phyloP scores from a whole-genome alignment of 1,140 invertebrate species.

The Propsilocerus akamusi region DNA sequence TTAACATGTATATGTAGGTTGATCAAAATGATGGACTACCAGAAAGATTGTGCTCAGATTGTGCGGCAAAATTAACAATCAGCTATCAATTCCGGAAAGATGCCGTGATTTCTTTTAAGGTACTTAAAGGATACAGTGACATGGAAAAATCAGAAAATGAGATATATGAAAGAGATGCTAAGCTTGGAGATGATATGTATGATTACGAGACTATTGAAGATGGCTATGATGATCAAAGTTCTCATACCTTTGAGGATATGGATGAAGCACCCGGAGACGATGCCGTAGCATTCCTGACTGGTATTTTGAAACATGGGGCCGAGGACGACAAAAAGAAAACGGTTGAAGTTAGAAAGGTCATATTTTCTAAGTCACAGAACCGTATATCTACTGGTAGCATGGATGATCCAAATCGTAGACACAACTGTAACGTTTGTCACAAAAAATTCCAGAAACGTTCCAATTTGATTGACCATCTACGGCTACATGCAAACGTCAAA shows the following conservation, averaged over 20 bases:
- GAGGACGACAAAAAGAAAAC: background rate
- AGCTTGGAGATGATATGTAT: slow-evolving; percentile 1
- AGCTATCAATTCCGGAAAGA: background rate
- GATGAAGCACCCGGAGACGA: background rate
- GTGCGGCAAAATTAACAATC: background rate
- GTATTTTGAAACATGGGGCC: background rate
- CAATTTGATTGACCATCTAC: background rate
- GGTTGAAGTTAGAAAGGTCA: background rate
- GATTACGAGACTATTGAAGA: background rate
- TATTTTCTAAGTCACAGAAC: background rate
- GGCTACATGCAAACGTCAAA: background rate
- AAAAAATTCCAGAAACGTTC: background rate
- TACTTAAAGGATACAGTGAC: background rate
- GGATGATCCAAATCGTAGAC: background rate
- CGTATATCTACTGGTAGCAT: background rate
- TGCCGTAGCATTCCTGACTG: background rate
- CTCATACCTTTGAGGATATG: background rate
- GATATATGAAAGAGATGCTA: too few species aligned
- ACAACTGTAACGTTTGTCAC: background rate
- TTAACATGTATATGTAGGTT: background rate
- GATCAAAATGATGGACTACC: background rate
- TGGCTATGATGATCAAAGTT: background rate
- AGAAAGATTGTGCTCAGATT: background rate
- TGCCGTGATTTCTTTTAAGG: background rate
- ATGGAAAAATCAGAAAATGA: background rate